Conservation (phyloP, 2,797 vertebrate species). For the Propithecus deckenii region DNA sequence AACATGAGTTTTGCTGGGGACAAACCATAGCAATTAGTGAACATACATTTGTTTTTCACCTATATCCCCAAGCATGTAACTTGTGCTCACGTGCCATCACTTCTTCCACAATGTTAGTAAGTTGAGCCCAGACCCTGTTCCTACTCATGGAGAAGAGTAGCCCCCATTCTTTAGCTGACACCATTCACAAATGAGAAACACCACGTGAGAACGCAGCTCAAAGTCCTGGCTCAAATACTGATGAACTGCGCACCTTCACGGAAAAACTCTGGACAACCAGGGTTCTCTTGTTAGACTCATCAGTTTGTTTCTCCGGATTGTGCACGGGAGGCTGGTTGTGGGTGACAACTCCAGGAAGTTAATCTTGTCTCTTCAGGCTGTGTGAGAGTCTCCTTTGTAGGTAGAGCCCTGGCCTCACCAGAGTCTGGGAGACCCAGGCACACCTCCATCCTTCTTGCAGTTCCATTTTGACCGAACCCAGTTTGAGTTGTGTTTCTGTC, state of each 20-base stretch:
- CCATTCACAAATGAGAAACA: neutral
- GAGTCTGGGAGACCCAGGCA: neutral
- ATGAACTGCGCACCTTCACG: neutral
- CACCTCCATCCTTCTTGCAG: neutral
- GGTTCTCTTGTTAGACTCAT: neutral
- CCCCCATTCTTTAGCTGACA: neutral
- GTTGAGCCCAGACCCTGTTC: neutral
- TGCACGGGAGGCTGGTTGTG: fast-evolving
- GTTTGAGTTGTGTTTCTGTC: neutral
- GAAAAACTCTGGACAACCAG: neutral
- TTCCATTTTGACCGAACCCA: neutral
- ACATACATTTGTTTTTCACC: neutral
- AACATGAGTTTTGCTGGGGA: neutral
- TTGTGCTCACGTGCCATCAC: neutral
- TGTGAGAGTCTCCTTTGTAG: neutral
- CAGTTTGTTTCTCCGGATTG: neutral
- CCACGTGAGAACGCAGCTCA: neutral
- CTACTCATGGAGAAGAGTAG: neutral
- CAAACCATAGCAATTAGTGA: neutral
- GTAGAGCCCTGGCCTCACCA: neutral
- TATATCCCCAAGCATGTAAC: neutral
- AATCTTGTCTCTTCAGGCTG: neutral
- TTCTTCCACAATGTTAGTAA: neutral
- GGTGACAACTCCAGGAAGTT: neutral
- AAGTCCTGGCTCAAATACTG: neutral